These are phyloP conservation scores for Cheilosia grossa DNA, from an alignment of 2,888 invertebrate species.

Conservation along the genomic window DNA sequence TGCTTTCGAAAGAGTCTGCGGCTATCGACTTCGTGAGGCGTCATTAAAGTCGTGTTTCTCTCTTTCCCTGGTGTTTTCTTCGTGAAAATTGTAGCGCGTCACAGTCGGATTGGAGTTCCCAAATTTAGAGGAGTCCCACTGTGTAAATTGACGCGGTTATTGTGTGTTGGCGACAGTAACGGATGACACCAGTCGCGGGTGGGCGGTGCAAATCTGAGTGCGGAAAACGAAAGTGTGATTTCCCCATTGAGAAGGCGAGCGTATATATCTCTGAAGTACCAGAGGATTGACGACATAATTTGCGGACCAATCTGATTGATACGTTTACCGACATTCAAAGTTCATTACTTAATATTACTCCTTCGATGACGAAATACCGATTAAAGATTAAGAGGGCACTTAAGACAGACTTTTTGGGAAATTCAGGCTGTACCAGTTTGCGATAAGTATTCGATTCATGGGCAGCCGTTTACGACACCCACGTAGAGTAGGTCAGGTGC, in stretches of 20 bases:
- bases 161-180: conserved; percentile 40
- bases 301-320: conserved; percentile 48
- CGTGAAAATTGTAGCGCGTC: neutral
- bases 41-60: conserved; percentile 26
- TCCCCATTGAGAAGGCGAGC: conserved; percentile 40
- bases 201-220: conserved; percentile 28
- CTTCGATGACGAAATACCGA: conserved; percentile 40
- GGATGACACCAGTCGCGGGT: conserved; percentile 43
- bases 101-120: neutral
- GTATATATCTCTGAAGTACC: conserved; percentile 29
- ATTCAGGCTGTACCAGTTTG: conserved; percentile 3
- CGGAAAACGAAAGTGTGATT: conserved; percentile 63
- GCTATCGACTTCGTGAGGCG: conserved; percentile 55
- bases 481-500: too few species aligned
- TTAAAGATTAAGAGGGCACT: conserved; percentile 46
- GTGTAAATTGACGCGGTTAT: conserved; percentile 8
- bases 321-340: conserved; percentile 44
- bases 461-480: too few species aligned
- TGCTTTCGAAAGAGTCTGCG: conserved; percentile 36
- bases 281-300: conserved; percentile 56
- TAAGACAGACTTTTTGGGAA: neutral
- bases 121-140: conserved; percentile 11
- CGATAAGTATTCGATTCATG: too few species aligned
- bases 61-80: conserved; percentile 39
- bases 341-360: conserved; percentile 23